Conservation (phyloP, 2,888 invertebrate genomes). For the Agriopis marginaria region DNA sequence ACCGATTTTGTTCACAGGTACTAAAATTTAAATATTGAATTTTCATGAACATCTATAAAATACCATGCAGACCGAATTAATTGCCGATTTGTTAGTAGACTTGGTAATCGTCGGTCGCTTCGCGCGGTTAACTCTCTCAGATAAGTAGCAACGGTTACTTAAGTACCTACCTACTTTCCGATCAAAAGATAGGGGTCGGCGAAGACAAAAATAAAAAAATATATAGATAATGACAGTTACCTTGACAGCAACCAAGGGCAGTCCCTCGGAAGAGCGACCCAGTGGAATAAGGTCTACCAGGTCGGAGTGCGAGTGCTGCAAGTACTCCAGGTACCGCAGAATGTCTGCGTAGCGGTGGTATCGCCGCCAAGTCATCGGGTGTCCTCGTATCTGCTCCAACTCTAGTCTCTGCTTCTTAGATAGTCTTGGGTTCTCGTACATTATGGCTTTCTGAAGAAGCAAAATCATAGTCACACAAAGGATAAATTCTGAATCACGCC, state of each 20-base stretch:
- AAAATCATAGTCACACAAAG: neutral
- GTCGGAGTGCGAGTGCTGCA: slow-evolving; percentile 88
- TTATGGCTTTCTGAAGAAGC: slow-evolving; percentile 86
- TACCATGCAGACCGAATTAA: too few species aligned
- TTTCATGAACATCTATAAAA: too few species aligned
- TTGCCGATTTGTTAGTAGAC: too few species aligned
- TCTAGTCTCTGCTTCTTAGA: slow-evolving; percentile 87
- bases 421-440: slow-evolving; percentile 88
- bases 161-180: too few species aligned
- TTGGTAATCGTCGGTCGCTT: too few species aligned
- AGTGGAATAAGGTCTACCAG: slow-evolving; percentile 89
- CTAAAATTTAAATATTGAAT: too few species aligned
- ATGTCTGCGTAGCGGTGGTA: slow-evolving; percentile 91
- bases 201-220: neutral
- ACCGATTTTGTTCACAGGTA: too few species aligned
- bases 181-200: too few species aligned
- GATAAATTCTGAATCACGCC: too few species aligned
- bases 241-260: slow-evolving; percentile 90
- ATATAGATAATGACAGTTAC: slow-evolving; percentile 62
- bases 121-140: too few species aligned
- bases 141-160: too few species aligned
- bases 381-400: slow-evolving; percentile 85
- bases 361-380: slow-evolving; percentile 90
- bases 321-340: slow-evolving; percentile 88
- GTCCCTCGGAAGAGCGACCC: slow-evolving; percentile 90